Evolutionary conservation across 2,888 invertebrate species (phyloP).

Genomic region (Erebia epiphron): DNA sequence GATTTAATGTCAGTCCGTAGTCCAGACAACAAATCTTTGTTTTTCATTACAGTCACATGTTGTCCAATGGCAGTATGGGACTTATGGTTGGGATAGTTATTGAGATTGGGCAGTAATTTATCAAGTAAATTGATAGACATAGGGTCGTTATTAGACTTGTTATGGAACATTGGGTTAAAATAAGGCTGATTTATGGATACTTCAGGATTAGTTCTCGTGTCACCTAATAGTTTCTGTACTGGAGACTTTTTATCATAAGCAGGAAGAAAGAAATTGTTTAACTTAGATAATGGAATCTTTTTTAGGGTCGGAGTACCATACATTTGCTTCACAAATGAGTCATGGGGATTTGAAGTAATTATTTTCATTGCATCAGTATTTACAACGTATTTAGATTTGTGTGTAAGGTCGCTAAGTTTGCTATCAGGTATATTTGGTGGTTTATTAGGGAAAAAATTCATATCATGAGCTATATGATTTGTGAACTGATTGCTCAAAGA

Average conservation of each 20-base stretch:
- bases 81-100: conserved; percentile 36
- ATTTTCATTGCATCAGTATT: conserved; percentile 34
- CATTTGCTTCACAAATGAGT: conserved; percentile 43
- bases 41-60: conserved; percentile 56
- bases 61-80: conserved; percentile 47
- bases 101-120: conserved; percentile 33
- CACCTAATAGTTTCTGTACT: conserved; percentile 18
- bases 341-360: conserved; percentile 41
- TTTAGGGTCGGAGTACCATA: conserved; percentile 45
- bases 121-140: conserved; percentile 16
- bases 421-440: conserved; percentile 47
- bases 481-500: conserved; percentile 22
- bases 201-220: conserved; percentile 23
- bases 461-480: conserved; percentile 9
- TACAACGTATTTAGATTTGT: conserved; percentile 34
- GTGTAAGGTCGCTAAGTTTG: conserved; percentile 48
- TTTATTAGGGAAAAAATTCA: conserved; percentile 39
- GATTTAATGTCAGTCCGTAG: conserved; percentile 46
- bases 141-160: background rate
- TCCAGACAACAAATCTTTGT: conserved; percentile 51
- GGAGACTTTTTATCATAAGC: conserved; percentile 46
- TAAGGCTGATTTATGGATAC: conserved; percentile 37
- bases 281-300: conserved; percentile 52
- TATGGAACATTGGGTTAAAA: conserved; percentile 48
- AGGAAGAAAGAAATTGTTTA: conserved; percentile 58